Conservation (phyloP, 1,140 invertebrate species). For the Asbolus verrucosus region DNA sequence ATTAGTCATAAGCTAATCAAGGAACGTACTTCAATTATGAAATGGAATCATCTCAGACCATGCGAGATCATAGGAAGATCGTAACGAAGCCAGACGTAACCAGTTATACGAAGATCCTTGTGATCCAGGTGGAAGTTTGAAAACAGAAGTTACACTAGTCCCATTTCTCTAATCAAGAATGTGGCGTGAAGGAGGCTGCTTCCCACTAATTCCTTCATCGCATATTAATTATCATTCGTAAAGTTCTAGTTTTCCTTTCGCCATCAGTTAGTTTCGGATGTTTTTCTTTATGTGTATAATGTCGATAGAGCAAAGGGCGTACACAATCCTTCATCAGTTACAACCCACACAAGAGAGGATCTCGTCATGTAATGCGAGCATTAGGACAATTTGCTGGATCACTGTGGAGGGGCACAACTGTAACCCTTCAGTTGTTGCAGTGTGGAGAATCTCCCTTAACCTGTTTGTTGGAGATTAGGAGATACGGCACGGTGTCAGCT, state of each 20-base stretch:
- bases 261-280: no score
- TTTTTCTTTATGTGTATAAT: no score
- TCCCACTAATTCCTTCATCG: no score
- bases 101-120: constrained; percentile 19
- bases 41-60: constrained; percentile 27
- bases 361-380: constrained; percentile 26
- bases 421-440: no score
- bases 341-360: no score
- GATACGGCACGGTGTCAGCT: constrained; percentile 58
- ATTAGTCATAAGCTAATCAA: constrained; percentile 39
- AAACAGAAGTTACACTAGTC: background rate
- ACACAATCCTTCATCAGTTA: no score
- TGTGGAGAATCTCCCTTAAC: constrained; percentile 42
- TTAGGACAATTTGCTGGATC: constrained; percentile 23
- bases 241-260: background rate
- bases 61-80: constrained; percentile 21
- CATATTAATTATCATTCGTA: no score
- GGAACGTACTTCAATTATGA: constrained; percentile 27
- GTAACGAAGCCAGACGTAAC: constrained; percentile 31
- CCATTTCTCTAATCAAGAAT: constrained; percentile 2
- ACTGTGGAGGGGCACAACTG: constrained; percentile 22
- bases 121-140: background rate
- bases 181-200: no score
- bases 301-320: no score
- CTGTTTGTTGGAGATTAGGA: constrained; percentile 57